phyloP scores from a whole-genome alignment of 1,140 invertebrate species.

The Drosophila lowei region DNA sequence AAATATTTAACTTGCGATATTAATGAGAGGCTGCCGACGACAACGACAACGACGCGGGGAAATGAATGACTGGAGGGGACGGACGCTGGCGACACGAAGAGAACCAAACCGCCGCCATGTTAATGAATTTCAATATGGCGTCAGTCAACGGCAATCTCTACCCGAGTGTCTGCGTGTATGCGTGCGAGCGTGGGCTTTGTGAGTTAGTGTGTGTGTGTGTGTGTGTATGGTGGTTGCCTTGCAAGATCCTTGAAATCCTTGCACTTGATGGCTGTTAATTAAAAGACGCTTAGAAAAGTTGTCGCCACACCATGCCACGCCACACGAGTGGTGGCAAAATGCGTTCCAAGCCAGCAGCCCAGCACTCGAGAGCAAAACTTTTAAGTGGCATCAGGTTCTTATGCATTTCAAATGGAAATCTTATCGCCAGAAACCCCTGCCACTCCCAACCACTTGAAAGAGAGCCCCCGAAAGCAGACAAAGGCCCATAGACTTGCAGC shows the following conservation, averaged over 20 bases:
- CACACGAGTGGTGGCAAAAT: slow-evolving; percentile 36
- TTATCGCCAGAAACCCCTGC: slow-evolving; percentile 6
- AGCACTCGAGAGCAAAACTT: slow-evolving; percentile 27
- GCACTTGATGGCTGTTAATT: slow-evolving; percentile 79
- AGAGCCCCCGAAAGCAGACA: slow-evolving; percentile 3
- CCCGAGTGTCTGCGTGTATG: too few species aligned
- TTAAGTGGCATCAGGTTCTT: slow-evolving; percentile 62
- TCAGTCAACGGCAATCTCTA: slow-evolving; percentile 28
- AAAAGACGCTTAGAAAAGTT: slow-evolving; percentile 76
- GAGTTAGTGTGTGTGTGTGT: slow-evolving; percentile 4
- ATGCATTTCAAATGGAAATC: slow-evolving; percentile 52
- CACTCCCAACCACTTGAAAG: slow-evolving; percentile 32
- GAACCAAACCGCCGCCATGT: slow-evolving; percentile 50
- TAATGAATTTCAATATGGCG: slow-evolving; percentile 82
- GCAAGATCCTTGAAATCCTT: slow-evolving; percentile 70
- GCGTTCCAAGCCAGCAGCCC: slow-evolving; percentile 41
- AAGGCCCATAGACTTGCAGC: slow-evolving; percentile 4
- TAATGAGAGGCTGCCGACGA: slow-evolving; percentile 62
- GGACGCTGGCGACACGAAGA: neutral
- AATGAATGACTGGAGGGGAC: neutral
- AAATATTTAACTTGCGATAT: slow-evolving; percentile 81
- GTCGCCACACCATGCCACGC: slow-evolving; percentile 11
- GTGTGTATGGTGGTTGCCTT: slow-evolving; percentile 25
- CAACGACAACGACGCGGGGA: neutral
- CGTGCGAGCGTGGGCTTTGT: neutral